Evolutionary conservation across 2,888 invertebrate species (phyloP).

Genomic region (Pristionchus mayeri): DNA sequence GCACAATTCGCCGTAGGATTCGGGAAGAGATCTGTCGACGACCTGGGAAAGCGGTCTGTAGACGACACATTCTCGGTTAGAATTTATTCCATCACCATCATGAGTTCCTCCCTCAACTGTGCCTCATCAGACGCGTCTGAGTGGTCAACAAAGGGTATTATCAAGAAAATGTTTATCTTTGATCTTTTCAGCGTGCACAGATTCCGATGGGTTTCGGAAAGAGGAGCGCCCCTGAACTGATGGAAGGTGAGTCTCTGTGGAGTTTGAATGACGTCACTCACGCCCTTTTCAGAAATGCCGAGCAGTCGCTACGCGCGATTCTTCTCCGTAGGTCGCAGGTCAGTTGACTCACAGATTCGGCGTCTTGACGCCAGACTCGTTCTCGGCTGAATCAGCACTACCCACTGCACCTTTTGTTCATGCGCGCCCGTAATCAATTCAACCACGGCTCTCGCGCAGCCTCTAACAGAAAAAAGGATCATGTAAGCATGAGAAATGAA

Average conservation of each 20-base stretch:
- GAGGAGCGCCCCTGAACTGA: conserved; percentile 51
- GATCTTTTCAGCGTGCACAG: conserved; percentile 52
- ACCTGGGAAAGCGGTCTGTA: conserved; percentile 34
- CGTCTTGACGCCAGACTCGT: not conserved
- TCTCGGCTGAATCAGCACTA: not conserved
- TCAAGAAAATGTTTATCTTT: not conserved
- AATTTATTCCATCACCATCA: not conserved
- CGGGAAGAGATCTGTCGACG: conserved; percentile 42
- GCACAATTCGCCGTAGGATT: conserved; percentile 43
- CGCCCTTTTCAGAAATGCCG: conserved; percentile 9
- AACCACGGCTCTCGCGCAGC: too few species aligned
- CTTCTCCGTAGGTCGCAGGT: not conserved
- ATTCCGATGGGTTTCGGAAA: conserved; percentile 66
- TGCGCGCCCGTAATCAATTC: too few species aligned
- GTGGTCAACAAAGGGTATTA: too few species aligned
- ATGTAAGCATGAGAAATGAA: too few species aligned
- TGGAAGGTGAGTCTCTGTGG: conserved; percentile 7
- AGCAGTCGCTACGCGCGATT: not conserved
- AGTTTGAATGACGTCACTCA: too few species aligned
- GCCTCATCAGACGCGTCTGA: too few species aligned
- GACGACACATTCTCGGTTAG: conserved; percentile 26
- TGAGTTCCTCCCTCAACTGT: too few species aligned
- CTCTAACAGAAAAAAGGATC: too few species aligned
- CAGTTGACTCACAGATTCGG: not conserved
- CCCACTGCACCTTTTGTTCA: not conserved